Percentiles rank a stretch among this genome's conserved stretches.
phyloP scores from a whole-genome alignment of 2,888 invertebrate species.

The Diaprepes abbreviatus region DNA sequence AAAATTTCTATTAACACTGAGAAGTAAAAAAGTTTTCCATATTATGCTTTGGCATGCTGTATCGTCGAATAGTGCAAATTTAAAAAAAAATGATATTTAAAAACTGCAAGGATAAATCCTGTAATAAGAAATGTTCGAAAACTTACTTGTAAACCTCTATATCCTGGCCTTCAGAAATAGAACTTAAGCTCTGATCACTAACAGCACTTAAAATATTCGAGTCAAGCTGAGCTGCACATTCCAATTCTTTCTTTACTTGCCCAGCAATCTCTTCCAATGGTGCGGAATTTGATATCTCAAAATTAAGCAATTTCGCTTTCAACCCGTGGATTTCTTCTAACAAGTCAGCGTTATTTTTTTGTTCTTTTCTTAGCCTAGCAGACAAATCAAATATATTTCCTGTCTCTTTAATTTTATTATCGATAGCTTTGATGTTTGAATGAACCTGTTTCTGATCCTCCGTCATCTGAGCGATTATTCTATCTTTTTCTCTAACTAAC shows the following conservation, averaged over 20 bases:
- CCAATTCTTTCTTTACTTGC: slow-evolving; percentile 72
- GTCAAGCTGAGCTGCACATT: slow-evolving; percentile 74
- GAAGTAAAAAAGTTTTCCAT: no score
- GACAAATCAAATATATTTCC: slow-evolving; percentile 57
- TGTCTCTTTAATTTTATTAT: slow-evolving; percentile 70
- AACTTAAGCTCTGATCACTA: slow-evolving; percentile 63
- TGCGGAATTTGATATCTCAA: slow-evolving; percentile 63
- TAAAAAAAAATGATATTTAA: no score
- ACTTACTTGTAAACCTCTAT: slow-evolving; percentile 65
- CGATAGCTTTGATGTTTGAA: slow-evolving; percentile 69
- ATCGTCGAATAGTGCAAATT: no score
- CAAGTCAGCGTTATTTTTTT: slow-evolving; percentile 66
- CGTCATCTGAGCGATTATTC: slow-evolving; percentile 73
- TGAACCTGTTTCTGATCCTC: slow-evolving; percentile 72
- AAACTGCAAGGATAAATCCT: no score
- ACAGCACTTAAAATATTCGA: slow-evolving; percentile 73
- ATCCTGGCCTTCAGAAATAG: slow-evolving; percentile 56
- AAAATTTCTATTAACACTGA: no score
- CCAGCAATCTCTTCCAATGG: slow-evolving; percentile 72
- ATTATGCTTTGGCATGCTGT: no score
- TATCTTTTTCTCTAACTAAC: slow-evolving; percentile 73
- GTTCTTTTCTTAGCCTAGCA: slow-evolving; percentile 69
- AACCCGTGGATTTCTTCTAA: slow-evolving; percentile 62
- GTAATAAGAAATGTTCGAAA: neutral
- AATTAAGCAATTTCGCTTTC: slow-evolving; percentile 62